These are phyloP conservation scores for Saguinus imperator DNA, from an alignment of 2,113 vertebrate species.

Conservation along the genomic window DNA sequence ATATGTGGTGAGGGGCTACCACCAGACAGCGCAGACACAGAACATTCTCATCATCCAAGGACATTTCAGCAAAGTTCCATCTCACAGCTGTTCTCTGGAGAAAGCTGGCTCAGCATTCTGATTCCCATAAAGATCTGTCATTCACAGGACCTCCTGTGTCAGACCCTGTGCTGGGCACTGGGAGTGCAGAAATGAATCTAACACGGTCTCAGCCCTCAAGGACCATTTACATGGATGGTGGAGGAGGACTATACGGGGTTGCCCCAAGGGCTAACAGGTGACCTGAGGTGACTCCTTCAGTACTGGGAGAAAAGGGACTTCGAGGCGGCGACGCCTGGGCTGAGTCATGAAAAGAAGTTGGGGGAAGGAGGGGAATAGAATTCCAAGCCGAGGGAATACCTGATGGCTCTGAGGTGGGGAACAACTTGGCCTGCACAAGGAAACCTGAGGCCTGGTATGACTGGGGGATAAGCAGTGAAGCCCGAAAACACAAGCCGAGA, in stretches of 20 bases:
- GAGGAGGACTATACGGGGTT: not conserved
- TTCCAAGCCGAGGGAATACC: not conserved
- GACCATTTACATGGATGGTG: not conserved
- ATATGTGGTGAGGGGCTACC: not conserved
- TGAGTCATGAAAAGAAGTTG: not conserved
- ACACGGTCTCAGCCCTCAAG: not conserved
- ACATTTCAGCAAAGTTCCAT: not conserved
- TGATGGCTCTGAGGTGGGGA: not conserved
- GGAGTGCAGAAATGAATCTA: not conserved
- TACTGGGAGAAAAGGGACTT: not conserved
- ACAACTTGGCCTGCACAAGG: not conserved
- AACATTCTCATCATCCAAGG: not conserved
- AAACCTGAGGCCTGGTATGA: not conserved
- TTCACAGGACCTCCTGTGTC: not conserved
- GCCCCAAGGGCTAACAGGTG: fast-evolving
- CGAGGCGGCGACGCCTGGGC: not conserved
- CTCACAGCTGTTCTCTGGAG: not conserved
- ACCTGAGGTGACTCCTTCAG: not conserved
- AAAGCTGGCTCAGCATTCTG: not conserved
- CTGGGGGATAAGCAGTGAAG: not conserved
- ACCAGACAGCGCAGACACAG: not conserved
- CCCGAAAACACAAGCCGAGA: not conserved
- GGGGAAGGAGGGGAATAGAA: not conserved
- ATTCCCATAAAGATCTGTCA: not conserved
- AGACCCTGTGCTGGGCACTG: no score